Evolutionary conservation across 2,888 invertebrate species (phyloP).

Genomic region (Psylliodes chrysocephalus): DNA sequence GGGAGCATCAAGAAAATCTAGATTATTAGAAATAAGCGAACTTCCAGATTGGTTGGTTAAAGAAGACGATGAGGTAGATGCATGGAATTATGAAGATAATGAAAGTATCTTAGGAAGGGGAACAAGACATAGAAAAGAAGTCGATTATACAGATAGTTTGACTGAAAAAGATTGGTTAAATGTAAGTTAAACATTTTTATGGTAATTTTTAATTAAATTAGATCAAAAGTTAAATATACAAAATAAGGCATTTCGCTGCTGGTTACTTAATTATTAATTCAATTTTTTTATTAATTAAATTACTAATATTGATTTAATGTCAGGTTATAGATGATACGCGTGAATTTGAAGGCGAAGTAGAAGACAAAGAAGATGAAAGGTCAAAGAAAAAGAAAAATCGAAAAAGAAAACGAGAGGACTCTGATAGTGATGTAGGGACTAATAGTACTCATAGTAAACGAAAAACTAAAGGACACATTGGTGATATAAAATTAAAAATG

Average conservation of each 20-base stretch:
- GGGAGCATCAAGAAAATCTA: slow-evolving; percentile 73
- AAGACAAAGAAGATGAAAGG: slow-evolving; percentile 76
- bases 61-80: slow-evolving; percentile 79
- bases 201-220: too few species aligned
- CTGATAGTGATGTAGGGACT: slow-evolving; percentile 58
- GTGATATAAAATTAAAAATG: slow-evolving; percentile 75
- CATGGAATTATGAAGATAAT: slow-evolving; percentile 67
- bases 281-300: too few species aligned
- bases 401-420: slow-evolving; percentile 64
- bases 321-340: slow-evolving; percentile 92
- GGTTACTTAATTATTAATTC: too few species aligned
- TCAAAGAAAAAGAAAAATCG: slow-evolving; percentile 70
- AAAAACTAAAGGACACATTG: slow-evolving; percentile 62
- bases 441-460: slow-evolving; percentile 62
- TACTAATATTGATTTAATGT: background rate
- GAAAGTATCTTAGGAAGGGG: slow-evolving; percentile 89
- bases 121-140: slow-evolving; percentile 93
- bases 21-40: slow-evolving; percentile 94
- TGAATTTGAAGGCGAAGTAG: slow-evolving; percentile 71
- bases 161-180: slow-evolving; percentile 99
- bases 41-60: slow-evolving; percentile 96
- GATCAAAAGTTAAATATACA: too few species aligned
- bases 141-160: slow-evolving; percentile 96
- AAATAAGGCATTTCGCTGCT: too few species aligned
- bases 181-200: slow-evolving; percentile 42